These are phyloP conservation scores for Drosophila imparisetae DNA, from an alignment of 2,888 invertebrate species.

Conservation along the genomic window DNA sequence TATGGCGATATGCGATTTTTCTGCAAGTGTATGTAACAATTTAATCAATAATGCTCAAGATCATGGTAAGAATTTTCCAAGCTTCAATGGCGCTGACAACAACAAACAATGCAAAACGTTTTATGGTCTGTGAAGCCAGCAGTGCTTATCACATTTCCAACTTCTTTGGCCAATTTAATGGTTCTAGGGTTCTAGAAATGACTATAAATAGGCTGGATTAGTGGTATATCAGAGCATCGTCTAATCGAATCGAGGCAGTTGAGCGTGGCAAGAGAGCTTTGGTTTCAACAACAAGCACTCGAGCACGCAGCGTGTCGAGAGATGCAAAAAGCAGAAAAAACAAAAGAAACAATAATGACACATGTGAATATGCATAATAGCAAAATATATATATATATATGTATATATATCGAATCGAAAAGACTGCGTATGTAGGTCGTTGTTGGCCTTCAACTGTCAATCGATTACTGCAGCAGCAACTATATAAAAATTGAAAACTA, in stretches of 20 bases:
- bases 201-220: conserved; percentile 34
- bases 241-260: conserved; percentile 50
- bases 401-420: conserved; percentile 24
- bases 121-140: neutral
- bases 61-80: neutral
- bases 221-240: conserved; percentile 21
- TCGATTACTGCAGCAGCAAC: conserved; percentile 47
- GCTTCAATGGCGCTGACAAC: neutral
- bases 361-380: conserved; percentile 22
- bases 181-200: conserved; percentile 5
- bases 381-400: neutral
- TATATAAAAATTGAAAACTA: neutral
- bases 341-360: conserved; percentile 15
- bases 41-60: neutral
- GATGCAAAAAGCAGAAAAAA: conserved; percentile 39
- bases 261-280: conserved; percentile 44
- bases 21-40: neutral
- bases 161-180: neutral
- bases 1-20: neutral
- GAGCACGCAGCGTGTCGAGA: conserved; percentile 60
- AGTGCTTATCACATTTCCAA: neutral
- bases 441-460: conserved; percentile 63
- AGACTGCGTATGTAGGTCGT: conserved; percentile 58
- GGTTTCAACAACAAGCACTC: conserved; percentile 57
- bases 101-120: neutral